Conservation (phyloP, 2,888 invertebrate species). For the Cosmorhoe ocellata region DNA sequence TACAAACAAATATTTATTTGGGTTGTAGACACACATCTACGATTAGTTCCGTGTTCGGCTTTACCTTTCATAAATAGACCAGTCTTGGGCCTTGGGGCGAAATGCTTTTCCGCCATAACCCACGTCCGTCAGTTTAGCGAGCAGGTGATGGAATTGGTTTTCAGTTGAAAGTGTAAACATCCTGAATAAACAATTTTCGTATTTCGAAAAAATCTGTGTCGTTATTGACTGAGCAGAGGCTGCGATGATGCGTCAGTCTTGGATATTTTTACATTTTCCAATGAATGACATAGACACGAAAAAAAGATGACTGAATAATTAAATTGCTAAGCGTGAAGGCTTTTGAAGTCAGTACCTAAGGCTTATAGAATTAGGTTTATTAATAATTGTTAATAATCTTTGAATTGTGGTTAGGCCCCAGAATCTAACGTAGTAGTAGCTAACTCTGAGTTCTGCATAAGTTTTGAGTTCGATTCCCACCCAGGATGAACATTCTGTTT, state of each 20-base stretch:
- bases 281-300: constrained; percentile 4
- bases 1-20: constrained; percentile 14
- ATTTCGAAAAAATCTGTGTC: constrained; percentile 12
- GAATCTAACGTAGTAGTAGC: no score
- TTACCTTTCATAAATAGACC: constrained; percentile 8
- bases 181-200: constrained; percentile 18
- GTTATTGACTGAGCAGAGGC: constrained; percentile 6
- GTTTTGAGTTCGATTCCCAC: no score
- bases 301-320: no score
- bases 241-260: constrained; percentile 25
- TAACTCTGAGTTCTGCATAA: no score
- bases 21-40: not conserved
- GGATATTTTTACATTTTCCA: constrained; percentile 30
- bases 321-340: no score
- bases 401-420: no score
- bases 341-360: no score
- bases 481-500: no score
- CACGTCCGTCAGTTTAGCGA: constrained; percentile 1
- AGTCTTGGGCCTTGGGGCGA: constrained; percentile 9
- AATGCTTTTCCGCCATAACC: constrained; percentile 21
- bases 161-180: constrained; percentile 30
- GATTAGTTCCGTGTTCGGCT: constrained; percentile 7
- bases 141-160: constrained; percentile 28
- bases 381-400: no score
- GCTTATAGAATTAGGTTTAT: no score